Percentiles rank a stretch among this genome's conserved stretches.
Conservation (phyloP, 2,113 vertebrate genomes). For the Dasyurus viverrinus region DNA sequence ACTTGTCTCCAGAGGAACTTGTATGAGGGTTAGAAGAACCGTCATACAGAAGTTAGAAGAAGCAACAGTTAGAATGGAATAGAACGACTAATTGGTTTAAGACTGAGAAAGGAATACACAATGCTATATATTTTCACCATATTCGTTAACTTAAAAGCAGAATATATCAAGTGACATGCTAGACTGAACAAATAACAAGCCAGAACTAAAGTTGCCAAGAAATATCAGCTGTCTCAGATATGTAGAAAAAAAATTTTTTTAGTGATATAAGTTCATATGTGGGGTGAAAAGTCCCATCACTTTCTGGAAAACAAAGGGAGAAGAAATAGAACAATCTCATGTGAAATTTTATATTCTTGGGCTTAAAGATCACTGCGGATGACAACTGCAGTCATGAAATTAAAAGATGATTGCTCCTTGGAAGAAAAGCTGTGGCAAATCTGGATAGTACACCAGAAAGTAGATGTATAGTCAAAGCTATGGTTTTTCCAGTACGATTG, state of each 20-base stretch:
- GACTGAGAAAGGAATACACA: neutral
- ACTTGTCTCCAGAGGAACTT: neutral
- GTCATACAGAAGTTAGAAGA: no score
- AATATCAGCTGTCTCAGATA: neutral
- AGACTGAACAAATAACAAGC: neutral
- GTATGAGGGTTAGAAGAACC: no score
- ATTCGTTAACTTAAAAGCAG: neutral
- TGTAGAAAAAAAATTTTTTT: no score
- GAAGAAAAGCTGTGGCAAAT: neutral
- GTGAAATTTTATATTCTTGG: neutral
- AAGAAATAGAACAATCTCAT: neutral
- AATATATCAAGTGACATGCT: neutral
- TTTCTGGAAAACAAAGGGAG: neutral
- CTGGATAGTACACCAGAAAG: neutral
- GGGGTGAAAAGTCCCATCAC: no score
- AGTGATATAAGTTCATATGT: no score
- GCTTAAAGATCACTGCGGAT: neutral
- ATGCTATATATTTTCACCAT: neutral
- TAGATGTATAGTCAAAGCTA: neutral
- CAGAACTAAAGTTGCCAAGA: neutral
- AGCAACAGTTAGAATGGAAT: neutral
- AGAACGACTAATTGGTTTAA: neutral
- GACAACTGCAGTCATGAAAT: neutral
- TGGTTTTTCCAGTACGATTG: neutral
- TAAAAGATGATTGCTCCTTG: neutral